A percentile compares a stretch with the other conserved stretches of the same genome.
These are phyloP conservation scores for Goniozus legneri DNA, from an alignment of 1,140 invertebrate genomes.

Conservation along the genomic window DNA sequence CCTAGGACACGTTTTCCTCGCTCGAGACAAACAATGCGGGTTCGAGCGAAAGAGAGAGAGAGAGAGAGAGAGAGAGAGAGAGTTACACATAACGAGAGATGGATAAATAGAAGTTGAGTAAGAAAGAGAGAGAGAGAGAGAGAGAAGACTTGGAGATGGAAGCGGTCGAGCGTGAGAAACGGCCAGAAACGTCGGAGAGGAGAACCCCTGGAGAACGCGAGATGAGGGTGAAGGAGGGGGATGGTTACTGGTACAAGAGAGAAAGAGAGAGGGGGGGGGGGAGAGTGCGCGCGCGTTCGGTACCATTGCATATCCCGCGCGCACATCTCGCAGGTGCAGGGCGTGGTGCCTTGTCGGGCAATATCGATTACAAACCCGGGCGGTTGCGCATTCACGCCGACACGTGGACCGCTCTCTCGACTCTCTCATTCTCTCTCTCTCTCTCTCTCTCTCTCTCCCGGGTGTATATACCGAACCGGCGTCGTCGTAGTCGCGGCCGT, in stretches of 20 bases:
- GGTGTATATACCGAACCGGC: no score
- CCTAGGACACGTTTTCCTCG: no score
- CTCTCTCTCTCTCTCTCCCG: no score
- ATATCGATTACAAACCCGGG: constrained; percentile 54
- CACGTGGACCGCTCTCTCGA: no score
- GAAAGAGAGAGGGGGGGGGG: no score
- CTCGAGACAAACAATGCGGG: no score
- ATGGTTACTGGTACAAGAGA: background rate
- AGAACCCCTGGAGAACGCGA: background rate
- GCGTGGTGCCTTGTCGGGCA: constrained; percentile 55
- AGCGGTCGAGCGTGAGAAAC: background rate
- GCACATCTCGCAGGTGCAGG: constrained; percentile 53
- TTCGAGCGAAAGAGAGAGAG: no score
- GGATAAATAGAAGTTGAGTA: constrained; percentile 12
- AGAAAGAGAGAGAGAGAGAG: constrained; percentile 3
- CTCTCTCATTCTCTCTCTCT: no score
- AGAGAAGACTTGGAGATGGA: constrained; percentile 12
- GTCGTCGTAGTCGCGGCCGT: no score
- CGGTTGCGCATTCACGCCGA: constrained; percentile 54
- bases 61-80: no score
- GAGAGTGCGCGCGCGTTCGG: constrained; percentile 30
- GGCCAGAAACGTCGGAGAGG: background rate
- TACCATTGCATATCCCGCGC: constrained; percentile 43
- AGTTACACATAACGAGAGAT: constrained; percentile 14
- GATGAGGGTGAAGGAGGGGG: background rate